Evolutionary conservation across 2,113 vertebrate genomes (phyloP).

Genomic region (Beaufortia kweichowensis): DNA sequence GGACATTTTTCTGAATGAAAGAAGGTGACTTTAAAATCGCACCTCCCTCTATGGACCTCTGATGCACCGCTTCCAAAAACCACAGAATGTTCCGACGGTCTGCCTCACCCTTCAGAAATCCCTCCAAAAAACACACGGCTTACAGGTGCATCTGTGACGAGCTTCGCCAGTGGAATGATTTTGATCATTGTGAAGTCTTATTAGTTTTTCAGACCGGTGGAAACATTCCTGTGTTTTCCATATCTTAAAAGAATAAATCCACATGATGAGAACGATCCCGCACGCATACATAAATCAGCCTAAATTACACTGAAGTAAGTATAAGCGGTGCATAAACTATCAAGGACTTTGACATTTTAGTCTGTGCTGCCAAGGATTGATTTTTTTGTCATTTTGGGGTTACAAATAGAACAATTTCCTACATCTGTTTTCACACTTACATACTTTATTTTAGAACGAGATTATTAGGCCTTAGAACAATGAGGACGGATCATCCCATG

Average conservation of each 20-base stretch:
- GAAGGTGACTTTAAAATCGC: constrained; percentile 49
- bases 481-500: not conserved
- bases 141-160: constrained; percentile 46
- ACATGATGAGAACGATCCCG: not conserved
- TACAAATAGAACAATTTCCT: constrained; percentile 16
- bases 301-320: not conserved
- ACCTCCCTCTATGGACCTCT: constrained; percentile 24
- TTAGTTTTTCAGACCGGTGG: not conserved
- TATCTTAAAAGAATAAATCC: not conserved
- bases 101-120: constrained; percentile 46
- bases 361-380: not conserved
- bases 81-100: constrained; percentile 46
- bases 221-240: constrained; percentile 9
- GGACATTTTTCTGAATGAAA: constrained; percentile 69
- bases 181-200: not conserved
- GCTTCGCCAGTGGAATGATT: not conserved
- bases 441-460: not conserved
- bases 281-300: not conserved
- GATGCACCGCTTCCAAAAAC: constrained; percentile 45
- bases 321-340: not conserved
- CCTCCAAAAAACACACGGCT: constrained; percentile 44
- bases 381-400: not conserved
- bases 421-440: constrained; percentile 25
- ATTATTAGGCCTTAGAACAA: not conserved
- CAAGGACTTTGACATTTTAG: not conserved